Conservation (phyloP, 2,797 vertebrate species). For the Melanotaenia pygmaea region DNA sequence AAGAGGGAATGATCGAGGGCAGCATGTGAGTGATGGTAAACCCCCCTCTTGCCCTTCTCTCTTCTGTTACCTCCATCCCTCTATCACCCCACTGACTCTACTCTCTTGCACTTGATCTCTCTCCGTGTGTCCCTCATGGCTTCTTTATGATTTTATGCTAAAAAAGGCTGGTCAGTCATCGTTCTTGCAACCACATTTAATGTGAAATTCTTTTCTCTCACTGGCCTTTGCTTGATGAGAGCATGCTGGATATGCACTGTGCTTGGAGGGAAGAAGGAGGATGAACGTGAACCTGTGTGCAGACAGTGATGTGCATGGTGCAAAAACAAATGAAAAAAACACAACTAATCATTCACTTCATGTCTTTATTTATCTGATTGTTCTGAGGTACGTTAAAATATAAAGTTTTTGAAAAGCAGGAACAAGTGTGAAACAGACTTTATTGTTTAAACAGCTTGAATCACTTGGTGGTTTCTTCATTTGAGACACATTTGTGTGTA, state of each 20-base stretch:
- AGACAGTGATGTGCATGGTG: neutral
- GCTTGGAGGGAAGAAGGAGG: neutral
- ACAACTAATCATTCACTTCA: neutral
- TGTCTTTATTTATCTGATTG: constrained; percentile 37
- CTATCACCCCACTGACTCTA: constrained; percentile 21
- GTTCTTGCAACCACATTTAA: neutral
- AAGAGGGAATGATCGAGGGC: constrained; percentile 83
- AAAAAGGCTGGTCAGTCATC: constrained; percentile 4
- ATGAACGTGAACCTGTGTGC: neutral
- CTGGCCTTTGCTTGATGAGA: neutral
- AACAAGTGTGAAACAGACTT: constrained; percentile 22
- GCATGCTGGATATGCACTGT: neutral
- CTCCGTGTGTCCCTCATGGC: neutral
- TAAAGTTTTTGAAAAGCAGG: constrained; percentile 26
- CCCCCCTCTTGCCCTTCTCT: constrained; percentile 51
- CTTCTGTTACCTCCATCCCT: constrained; percentile 47
- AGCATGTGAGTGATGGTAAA: constrained; percentile 79
- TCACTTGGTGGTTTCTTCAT: constrained; percentile 8
- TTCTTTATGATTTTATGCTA: neutral
- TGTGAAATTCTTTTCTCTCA: neutral
- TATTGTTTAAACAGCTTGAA: constrained; percentile 23
- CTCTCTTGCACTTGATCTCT: constrained; percentile 24
- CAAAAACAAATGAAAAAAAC: neutral
- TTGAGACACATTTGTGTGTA: constrained; percentile 17
- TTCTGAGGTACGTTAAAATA: constrained; percentile 23